These are phyloP conservation scores for Montipora sp. DNA, from an alignment of 64 coral and sea anemone genomes.

Conservation along the genomic window DNA sequence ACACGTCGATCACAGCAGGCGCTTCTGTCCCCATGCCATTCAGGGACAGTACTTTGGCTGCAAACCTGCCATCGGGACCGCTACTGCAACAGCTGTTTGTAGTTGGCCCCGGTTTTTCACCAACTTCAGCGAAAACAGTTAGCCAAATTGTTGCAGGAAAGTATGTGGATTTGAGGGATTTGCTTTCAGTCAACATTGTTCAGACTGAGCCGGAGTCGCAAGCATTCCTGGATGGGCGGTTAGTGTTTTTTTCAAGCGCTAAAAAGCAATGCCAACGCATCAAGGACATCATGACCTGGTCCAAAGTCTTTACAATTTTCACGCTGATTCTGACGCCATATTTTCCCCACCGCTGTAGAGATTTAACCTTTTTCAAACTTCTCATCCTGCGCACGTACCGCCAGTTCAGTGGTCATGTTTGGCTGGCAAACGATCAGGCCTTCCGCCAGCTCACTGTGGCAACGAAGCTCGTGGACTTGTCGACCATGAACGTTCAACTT, in stretches of 20 bases:
- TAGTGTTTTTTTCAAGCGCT: conserved; percentile 26
- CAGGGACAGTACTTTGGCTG: neutral
- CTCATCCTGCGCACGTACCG: conserved; percentile 37
- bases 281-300: conserved; percentile 49
- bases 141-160: conserved; percentile 51
- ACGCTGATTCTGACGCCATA: neutral
- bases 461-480: conserved; percentile 26
- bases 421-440: conserved; percentile 34
- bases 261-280: conserved; percentile 1
- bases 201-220: conserved; percentile 33
- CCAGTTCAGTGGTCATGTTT: conserved; percentile 30
- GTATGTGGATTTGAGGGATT: conserved; percentile 46
- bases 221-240: conserved; percentile 26
- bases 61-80: neutral
- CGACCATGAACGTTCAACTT: conserved; percentile 22
- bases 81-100: conserved; percentile 20
- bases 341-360: conserved; percentile 40
- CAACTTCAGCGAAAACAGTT: conserved; percentile 32
- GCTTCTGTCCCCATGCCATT: neutral
- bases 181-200: conserved; percentile 29
- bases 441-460: conserved; percentile 48
- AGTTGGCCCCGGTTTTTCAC: conserved; percentile 43
- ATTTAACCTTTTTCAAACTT: conserved; percentile 11
- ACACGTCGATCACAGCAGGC: conserved; percentile 12
- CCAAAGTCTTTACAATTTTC: conserved; percentile 42